Base-by-base conservation (phyloP, 2,797 vertebrate species). In the Antennarius maculatus region DNA sequence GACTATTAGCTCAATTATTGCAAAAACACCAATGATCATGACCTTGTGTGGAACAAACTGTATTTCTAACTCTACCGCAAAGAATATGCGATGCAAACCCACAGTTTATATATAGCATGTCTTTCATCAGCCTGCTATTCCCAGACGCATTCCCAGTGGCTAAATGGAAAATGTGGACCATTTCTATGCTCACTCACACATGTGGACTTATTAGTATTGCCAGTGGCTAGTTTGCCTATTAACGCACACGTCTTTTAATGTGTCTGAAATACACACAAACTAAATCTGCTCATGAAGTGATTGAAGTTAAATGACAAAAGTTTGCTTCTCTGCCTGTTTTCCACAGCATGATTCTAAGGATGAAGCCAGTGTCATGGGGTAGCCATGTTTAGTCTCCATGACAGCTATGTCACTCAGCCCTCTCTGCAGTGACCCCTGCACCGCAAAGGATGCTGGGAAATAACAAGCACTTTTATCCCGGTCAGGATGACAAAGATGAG, bases 371-470 rank as follows among this genome's bases (percentile, higher is more conserved):
- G 71, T 89, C 92, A 90, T 90, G 89, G 89, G 92, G 91, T 82
- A 82, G 88, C 80, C 88, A 87, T 91, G 87, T 83, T 83, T 82
- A 85, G 74, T 91, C 84, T 86, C 91, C 91, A 92, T 91, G 94
- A 94, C 89, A 74, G 86, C 88, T 71, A 94, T 94, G 94, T 94
- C 95, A 88, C 93, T 93, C 91, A 93, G 93, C 90, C 94, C 90
- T 82, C 93, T 90, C 85, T 93, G 94, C 86, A 95, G 95, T 93
- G 95, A 96, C 92, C 90, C 82, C 87, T 66, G 84, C 87, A 66
- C 86, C 93, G 82, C 91, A 85, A 88, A 93, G 90, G 80, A 94
- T 94, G 93, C 89, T 94, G 86, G 93, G 91, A 89, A 95, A 94
- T 90, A 93, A 90, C 70, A 83, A 93, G 74, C 93, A 89, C 79